These are phyloP conservation scores for Chamaea fasciata DNA, from an alignment of 2,113 vertebrate genomes.

Conservation along the genomic window DNA sequence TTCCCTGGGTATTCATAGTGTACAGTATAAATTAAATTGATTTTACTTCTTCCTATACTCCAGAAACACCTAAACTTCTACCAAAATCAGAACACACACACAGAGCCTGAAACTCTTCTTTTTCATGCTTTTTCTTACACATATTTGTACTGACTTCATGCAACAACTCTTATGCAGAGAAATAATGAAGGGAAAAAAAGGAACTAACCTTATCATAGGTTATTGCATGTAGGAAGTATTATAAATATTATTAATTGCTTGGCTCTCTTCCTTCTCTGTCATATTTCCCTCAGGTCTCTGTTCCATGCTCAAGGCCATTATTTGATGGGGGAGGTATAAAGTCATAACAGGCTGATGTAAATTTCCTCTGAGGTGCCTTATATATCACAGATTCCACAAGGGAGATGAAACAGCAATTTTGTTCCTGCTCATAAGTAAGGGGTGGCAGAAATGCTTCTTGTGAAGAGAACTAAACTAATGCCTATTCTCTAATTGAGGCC, in stretches of 20 bases:
- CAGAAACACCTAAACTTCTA: background rate
- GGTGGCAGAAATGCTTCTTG: background rate
- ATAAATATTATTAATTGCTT: conserved; percentile 65
- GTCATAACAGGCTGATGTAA: conserved; percentile 58
- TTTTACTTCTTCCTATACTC: background rate
- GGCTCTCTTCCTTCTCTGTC: conserved; percentile 51
- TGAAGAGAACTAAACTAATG: background rate
- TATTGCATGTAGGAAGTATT: conserved; percentile 37
- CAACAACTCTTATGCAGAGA: background rate
- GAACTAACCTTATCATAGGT: conserved; percentile 24
- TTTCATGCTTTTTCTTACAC: background rate
- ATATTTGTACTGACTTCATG: background rate
- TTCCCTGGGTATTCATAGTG: background rate
- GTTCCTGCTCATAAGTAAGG: background rate
- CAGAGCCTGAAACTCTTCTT: background rate
- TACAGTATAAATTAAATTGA: background rate
- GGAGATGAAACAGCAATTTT: conserved; percentile 57
- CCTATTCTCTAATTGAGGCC: background rate
- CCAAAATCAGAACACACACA: background rate
- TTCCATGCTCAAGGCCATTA: conserved; percentile 49
- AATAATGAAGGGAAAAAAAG: background rate
- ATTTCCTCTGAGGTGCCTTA: conserved; percentile 60
- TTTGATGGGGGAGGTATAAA: conserved; percentile 55
- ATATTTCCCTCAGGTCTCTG: conserved; percentile 57
- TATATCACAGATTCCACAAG: conserved; percentile 26